A percentile compares a stretch with the other conserved stretches of the same genome.
These are phyloP conservation scores for Aldabrachelys gigantea DNA, from an alignment of 2,113 vertebrate genomes.

Conservation along the genomic window DNA sequence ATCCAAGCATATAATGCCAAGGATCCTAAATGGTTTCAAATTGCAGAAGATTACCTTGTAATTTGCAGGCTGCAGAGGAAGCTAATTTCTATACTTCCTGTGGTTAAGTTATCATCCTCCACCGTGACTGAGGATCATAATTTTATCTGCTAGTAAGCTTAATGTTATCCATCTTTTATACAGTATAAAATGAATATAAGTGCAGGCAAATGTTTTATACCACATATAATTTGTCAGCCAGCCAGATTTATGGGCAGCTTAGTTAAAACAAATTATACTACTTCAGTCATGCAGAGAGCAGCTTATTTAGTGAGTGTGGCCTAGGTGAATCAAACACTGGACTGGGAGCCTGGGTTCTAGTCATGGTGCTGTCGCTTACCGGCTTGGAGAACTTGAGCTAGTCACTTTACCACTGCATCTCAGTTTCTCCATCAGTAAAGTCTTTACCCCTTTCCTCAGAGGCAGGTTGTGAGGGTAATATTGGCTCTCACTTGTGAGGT, in stretches of 20 bases:
- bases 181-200: not conserved
- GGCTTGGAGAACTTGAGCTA: not conserved
- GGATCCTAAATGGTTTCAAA: slow-evolving; percentile 74
- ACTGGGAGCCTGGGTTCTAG: not conserved
- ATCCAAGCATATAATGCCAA: slow-evolving; percentile 60
- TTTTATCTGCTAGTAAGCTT: slow-evolving; percentile 70
- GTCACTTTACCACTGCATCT: not conserved
- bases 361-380: not conserved
- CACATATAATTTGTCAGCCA: slow-evolving; percentile 50
- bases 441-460: not conserved
- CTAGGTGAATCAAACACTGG: not conserved
- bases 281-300: not conserved
- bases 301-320: not conserved
- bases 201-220: slow-evolving; percentile 53
- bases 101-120: slow-evolving; percentile 72
- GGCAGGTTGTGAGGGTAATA: not conserved
- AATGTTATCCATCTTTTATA: slow-evolving; percentile 17
- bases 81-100: slow-evolving; percentile 70
- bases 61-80: slow-evolving; percentile 73
- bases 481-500: not conserved
- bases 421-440: not conserved
- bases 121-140: slow-evolving; percentile 68
- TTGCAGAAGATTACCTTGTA: slow-evolving; percentile 68
- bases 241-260: slow-evolving; percentile 37
- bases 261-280: slow-evolving; percentile 27